A percentile compares a stretch with the other conserved stretches of the same genome.
These are phyloP conservation scores for Ischnus inquisitorius DNA, from an alignment of 2,888 invertebrate species.

Conservation along the genomic window DNA sequence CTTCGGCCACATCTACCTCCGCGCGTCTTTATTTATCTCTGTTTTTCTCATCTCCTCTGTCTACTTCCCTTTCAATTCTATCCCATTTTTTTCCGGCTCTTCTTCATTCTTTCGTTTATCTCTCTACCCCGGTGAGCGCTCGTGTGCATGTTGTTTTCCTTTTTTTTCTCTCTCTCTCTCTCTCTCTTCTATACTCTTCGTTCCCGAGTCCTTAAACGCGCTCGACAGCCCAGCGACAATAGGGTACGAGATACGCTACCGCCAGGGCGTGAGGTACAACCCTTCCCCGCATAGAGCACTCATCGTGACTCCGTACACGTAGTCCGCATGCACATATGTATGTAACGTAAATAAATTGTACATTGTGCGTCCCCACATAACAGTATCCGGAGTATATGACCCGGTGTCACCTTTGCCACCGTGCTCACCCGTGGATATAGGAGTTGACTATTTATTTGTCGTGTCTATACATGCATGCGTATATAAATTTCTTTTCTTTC, in stretches of 20 bases:
- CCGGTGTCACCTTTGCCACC: background rate
- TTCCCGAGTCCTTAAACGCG: conserved; percentile 27
- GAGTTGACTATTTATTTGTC: background rate
- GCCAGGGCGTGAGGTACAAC: conserved; percentile 8
- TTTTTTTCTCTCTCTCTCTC: background rate
- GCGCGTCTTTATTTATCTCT: conserved; percentile 21
- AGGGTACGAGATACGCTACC: background rate
- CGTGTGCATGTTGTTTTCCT: background rate
- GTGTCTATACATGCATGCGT: background rate
- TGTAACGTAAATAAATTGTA: conserved; percentile 24
- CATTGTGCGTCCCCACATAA: background rate
- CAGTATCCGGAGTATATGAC: background rate
- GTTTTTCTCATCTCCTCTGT: background rate
- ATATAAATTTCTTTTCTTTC: background rate
- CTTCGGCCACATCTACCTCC: conserved; percentile 23
- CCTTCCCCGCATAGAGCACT: background rate
- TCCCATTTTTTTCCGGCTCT: conserved; percentile 18
- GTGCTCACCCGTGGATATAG: background rate
- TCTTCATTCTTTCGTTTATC: conserved; percentile 18
- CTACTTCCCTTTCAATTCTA: conserved; percentile 11
- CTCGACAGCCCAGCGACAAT: conserved; percentile 30
- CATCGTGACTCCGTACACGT: conserved; percentile 16
- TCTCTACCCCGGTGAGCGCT: background rate
- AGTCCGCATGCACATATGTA: background rate
- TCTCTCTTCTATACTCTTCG: conserved; percentile 20